These are phyloP conservation scores for Halictus quadricinctus DNA, from an alignment of 2,888 invertebrate species.

Conservation along the genomic window DNA sequence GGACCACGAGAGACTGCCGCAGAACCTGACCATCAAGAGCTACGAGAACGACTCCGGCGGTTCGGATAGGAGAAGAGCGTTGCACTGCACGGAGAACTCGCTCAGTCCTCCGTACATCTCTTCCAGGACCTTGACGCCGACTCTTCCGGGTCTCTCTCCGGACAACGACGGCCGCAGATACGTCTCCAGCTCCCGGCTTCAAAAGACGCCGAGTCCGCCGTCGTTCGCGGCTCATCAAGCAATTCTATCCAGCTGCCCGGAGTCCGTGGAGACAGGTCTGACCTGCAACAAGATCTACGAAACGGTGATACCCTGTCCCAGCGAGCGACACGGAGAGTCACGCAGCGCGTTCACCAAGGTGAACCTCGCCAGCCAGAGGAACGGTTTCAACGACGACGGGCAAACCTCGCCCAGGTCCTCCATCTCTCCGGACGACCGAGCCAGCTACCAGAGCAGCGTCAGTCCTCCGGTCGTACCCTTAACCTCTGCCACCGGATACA, in stretches of 20 bases:
- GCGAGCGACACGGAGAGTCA: conserved; percentile 74
- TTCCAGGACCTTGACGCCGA: conserved; percentile 82
- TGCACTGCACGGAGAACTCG: conserved; percentile 85
- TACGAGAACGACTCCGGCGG: conserved; percentile 73
- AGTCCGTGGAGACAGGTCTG: conserved; percentile 58
- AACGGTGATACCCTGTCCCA: conserved; percentile 66
- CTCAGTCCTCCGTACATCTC: conserved; percentile 84
- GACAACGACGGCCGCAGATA: conserved; percentile 74
- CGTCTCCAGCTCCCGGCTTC: conserved; percentile 62
- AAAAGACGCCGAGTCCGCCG: conserved; percentile 77
- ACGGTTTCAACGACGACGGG: conserved; percentile 75
- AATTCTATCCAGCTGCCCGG: conserved; percentile 59
- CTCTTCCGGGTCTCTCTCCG: conserved; percentile 84
- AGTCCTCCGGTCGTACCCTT: conserved; percentile 86
- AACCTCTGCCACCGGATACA: conserved; percentile 69
- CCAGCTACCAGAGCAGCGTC: conserved; percentile 90
- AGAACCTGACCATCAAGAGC: conserved; percentile 78
- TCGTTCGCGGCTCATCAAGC: conserved; percentile 63
- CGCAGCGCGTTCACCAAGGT: conserved; percentile 95
- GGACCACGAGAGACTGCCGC: conserved; percentile 76
- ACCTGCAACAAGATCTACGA: conserved; percentile 74
- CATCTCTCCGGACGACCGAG: conserved; percentile 90
- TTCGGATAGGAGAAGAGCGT: conserved; percentile 78
- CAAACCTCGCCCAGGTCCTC: conserved; percentile 87
- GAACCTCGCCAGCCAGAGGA: conserved; percentile 80